Base-by-base conservation (phyloP, 2,113 vertebrate genomes). In the Theristicus caerulescens region DNA sequence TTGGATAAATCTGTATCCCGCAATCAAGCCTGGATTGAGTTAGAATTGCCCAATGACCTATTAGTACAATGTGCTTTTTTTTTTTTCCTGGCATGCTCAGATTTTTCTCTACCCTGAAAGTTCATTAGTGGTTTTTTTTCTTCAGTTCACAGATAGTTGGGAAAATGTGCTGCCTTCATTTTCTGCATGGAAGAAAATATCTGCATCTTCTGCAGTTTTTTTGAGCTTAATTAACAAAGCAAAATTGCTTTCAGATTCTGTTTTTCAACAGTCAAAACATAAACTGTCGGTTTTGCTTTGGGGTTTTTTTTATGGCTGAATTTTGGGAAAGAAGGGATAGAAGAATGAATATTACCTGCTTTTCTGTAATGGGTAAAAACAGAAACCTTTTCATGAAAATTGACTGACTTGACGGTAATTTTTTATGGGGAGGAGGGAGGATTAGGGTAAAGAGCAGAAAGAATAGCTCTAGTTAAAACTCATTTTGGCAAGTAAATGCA, bases 391-490 rank as follows among this genome's bases (percentile, higher is more conserved):
- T 77, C 76, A 92, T 88, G 93, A 93, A 62, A 95, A 93, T 17
- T 85, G 66, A 88, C 87, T 93, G 91, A 93, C 49, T 88, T 76
- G 25, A 49, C 0, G 12, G 54, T 91, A 18, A 82, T 94, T 95
- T 93, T 89, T 89, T 80, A 40, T 10, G 54, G 69, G 69, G 49
- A 92, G 80, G 79, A 83, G 86, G 62, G 61, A 67, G 87, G 70
- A 93, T 95, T 94, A 82, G 87, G 82, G 54, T 40, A 96, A 97
- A 93, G 96, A 96, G 93, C 82, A 97, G 66, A 93, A 91, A 88
- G 87, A 91, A 47, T 9, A 86, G 74, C 81, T 91, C 20, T 13
- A 47, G 81, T 93, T 90, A 29, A 88, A 94, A 81, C 82, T 76
- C 82, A 77, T 83, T 91, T 94, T 94, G 84, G 91, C 91, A 87